Evolutionary conservation across 2,888 invertebrate genomes (phyloP), one percentile per base, ranked within the genome.

Genomic region (Caenorhabditis japonica): DNA sequence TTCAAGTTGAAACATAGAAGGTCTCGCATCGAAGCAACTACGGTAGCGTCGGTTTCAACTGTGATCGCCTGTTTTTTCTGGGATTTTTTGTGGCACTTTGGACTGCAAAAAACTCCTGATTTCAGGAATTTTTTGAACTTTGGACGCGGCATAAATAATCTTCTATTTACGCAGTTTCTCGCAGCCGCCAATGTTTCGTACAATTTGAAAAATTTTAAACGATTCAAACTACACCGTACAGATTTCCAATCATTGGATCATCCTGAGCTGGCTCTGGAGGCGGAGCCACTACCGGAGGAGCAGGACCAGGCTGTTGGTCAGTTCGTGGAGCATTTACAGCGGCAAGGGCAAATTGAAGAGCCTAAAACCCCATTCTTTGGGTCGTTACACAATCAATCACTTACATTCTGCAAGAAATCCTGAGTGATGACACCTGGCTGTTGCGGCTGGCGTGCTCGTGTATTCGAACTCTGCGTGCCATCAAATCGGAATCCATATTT

Each of bases 281-380:
- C 25, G 15, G 53, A 19, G 27, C 13, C 39, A 30, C 51, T 30
- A 19, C 34, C 23, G 15, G 47, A 17, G 10, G 33, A 8, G 41
- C 19, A 38, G 46, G n/a, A 33, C 23, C 44, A 13, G 4, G 4
- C 19, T 5, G 7, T 21, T 36, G 43, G 4, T 39, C 17, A 21
- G 12, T 10, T 23, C 21, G 43, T 33, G 49, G 41, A 21, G 25
- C 25, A 25, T 17, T 25, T 3, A 33, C 51, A 3, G 25, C 34
- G 3, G 52, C 51, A 1, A 56, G 36, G 4, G 64, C 64, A 1
- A 53, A 44, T 55, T 55, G 55, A 3, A 55, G 64, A 43, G 64
- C 64, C 51, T 60, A 41, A 15, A 46, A 44, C 4, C 3, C 13
- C 13, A n/a, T 27, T 27, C 12, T n/a, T 7, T 19, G n/a, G 10